These are phyloP conservation scores for Enteromius unitaeniatus DNA, from an alignment of 2,797 vertebrate genomes.

Conservation along the genomic window DNA sequence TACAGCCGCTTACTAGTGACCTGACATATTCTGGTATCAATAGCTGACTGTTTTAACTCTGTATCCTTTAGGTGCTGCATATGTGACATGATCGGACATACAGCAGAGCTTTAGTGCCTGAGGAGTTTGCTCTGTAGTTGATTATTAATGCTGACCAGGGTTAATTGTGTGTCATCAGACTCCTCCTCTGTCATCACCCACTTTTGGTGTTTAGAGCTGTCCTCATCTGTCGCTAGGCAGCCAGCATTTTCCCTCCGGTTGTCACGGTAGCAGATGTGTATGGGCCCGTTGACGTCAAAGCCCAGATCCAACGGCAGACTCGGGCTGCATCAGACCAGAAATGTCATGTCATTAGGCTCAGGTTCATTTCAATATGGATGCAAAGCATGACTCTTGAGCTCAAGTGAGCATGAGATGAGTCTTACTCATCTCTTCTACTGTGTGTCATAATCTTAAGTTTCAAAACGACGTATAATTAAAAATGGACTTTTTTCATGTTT, in stretches of 20 bases:
- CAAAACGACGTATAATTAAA: background rate
- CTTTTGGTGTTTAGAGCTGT: conserved; percentile 57
- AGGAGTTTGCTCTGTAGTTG: conserved; percentile 31
- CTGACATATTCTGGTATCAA: background rate
- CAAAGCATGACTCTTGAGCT: conserved; percentile 10
- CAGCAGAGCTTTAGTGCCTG: background rate
- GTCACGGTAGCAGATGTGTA: conserved; percentile 70
- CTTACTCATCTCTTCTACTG: no score
- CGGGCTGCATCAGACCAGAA: conserved; percentile 8
- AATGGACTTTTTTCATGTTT: background rate
- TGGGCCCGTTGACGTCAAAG: conserved; percentile 52
- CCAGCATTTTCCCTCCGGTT: conserved; percentile 65
- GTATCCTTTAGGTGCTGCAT: background rate
- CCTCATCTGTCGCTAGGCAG: conserved; percentile 74
- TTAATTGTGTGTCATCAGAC: conserved; percentile 44
- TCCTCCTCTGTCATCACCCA: conserved; percentile 58
- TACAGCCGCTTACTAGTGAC: conserved; percentile 29
- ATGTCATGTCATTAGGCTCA: background rate
- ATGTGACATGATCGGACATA: background rate
- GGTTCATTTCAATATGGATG: conserved; percentile 9
- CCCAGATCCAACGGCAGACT: conserved; percentile 25
- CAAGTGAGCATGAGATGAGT: background rate
- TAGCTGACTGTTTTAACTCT: conserved; percentile 1
- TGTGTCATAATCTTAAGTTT: background rate
- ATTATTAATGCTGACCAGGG: conserved; percentile 46